phyloP scores from a whole-genome alignment of 2,888 invertebrate species.

The Amiota communis region DNA sequence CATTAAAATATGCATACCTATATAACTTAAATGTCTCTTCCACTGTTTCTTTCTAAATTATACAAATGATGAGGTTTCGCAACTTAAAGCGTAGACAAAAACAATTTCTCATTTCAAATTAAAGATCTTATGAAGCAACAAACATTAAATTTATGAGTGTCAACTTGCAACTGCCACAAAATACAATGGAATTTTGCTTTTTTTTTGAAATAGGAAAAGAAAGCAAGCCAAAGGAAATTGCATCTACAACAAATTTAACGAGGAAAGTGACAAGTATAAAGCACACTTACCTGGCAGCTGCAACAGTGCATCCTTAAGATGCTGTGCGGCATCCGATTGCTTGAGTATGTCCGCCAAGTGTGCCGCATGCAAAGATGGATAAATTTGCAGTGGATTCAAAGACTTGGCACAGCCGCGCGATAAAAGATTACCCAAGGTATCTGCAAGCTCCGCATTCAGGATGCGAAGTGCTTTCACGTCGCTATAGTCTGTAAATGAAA shows the following conservation, averaged over 20 bases:
- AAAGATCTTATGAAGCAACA: neutral
- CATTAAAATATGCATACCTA: too few relatives aligned
- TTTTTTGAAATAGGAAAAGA: too few relatives aligned
- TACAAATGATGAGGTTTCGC: too few relatives aligned
- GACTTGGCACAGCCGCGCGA: slow-evolving; percentile 84
- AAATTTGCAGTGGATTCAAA: slow-evolving; percentile 85
- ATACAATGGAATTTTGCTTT: too few relatives aligned
- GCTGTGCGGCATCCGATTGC: slow-evolving; percentile 74
- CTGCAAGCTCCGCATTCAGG: slow-evolving; percentile 91
- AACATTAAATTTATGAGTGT: neutral
- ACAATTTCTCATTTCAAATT: neutral
- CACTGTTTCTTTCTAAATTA: too few relatives aligned
- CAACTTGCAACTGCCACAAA: too few relatives aligned
- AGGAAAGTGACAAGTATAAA: slow-evolving; percentile 36
- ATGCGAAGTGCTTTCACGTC: slow-evolving; percentile 82
- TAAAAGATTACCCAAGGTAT: slow-evolving; percentile 92
- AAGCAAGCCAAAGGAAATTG: too few relatives aligned
- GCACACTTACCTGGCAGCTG: slow-evolving; percentile 75
- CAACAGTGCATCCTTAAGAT: slow-evolving; percentile 76
- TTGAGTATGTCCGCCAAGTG: slow-evolving; percentile 73
- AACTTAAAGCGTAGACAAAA: neutral
- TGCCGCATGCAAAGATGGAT: slow-evolving; percentile 78
- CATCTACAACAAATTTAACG: neutral
- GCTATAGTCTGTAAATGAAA: slow-evolving; percentile 84
- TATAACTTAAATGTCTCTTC: too few relatives aligned